phyloP scores from a whole-genome alignment of 2,113 vertebrate genomes.

The Odontophorus gujanensis region DNA sequence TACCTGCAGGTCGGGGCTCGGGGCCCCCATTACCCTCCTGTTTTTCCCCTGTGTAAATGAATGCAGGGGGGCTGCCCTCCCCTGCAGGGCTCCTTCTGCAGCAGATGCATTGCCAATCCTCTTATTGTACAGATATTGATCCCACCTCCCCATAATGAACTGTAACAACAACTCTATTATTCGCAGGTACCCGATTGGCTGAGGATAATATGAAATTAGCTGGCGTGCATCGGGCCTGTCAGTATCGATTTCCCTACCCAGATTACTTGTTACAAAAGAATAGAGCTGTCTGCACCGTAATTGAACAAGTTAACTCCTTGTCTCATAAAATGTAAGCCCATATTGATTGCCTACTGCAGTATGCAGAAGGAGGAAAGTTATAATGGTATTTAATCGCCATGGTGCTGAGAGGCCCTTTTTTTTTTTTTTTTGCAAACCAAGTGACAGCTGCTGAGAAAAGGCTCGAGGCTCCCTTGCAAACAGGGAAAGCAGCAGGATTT shows the following conservation, averaged over 20 bases:
- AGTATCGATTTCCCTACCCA: conserved; percentile 98
- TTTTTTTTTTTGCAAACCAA: conserved; percentile 63
- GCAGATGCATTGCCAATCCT: conserved; percentile 78
- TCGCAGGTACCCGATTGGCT: conserved; percentile 89
- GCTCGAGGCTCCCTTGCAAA: conserved; percentile 49
- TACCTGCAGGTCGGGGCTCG: conserved; percentile 46
- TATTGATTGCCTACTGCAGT: conserved; percentile 91
- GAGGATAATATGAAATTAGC: conserved; percentile 99
- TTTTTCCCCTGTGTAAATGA: conserved; percentile 55
- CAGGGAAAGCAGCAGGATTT: conserved; percentile 61
- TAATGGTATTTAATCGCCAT: conserved; percentile 81
- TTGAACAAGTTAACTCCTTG: conserved; percentile 99
- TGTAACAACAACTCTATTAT: conserved; percentile 98
- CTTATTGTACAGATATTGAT: conserved; percentile 87
- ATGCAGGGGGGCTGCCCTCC: conserved; percentile 45
- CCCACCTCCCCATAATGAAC: conserved; percentile 90
- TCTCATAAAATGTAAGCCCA: conserved; percentile 97
- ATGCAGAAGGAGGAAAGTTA: conserved; percentile 81
- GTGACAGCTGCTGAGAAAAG: conserved; percentile 69
- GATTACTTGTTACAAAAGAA: conserved; percentile 99
- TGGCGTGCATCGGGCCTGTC: conserved; percentile 91
- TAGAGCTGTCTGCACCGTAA: conserved; percentile 99
- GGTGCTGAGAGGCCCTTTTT: conserved; percentile 76
- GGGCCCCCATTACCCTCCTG: neutral
- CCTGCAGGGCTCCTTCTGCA: conserved; percentile 65